Evolutionary conservation across 2,797 vertebrate species (phyloP), one percentile per base, ranked within the genome.

Genomic region (Syngnathus rostellatus): DNA sequence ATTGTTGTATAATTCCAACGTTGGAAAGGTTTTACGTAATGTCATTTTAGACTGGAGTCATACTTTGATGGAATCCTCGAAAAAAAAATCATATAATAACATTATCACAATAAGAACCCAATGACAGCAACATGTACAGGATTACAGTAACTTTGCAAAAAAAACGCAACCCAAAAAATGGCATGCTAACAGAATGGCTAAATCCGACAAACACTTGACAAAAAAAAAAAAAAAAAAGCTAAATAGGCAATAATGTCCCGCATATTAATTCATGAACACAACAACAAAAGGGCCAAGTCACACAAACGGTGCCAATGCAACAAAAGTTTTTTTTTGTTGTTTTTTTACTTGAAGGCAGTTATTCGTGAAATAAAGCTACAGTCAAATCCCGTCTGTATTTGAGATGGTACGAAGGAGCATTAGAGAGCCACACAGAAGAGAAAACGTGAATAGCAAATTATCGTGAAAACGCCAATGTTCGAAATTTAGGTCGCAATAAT

Each of bases 241-340:
- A 89, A 86, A 88, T 89, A 93, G 86, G 90, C 91, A 89, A 87
- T 89, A 90, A 91, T 75, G 78, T 90, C 93, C 89, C 3, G 91
- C 90, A 92, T 73, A 89, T 86, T 80, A 93, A 90, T 92, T 83
- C 39, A 65, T 57, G 82, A 94, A 94, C 89, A 90, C 80, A 92
- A 90, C 68, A 91, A 72, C 80, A 89, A 71, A 78, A 81, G 57
- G 68, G 85, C 71, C 74, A 81, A 74, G 77, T 62, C n/a, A 70
- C 75, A 80, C 65, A 74, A 72, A 86, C 86, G n/a, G 41, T 10
- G 14, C 45, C 6, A 62, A 62, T n/a, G 45, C 21, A 76, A 79
- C 68, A 76, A 37, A 76, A 74, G 70, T 12, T 2, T 43, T 51
- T n/a, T 51, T 65, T 50, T 67, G 68, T 74, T 65, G n/a, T n/a